Evolutionary conservation across 1,140 invertebrate genomes (phyloP).

Genomic region (Sitobion miscanthi): DNA sequence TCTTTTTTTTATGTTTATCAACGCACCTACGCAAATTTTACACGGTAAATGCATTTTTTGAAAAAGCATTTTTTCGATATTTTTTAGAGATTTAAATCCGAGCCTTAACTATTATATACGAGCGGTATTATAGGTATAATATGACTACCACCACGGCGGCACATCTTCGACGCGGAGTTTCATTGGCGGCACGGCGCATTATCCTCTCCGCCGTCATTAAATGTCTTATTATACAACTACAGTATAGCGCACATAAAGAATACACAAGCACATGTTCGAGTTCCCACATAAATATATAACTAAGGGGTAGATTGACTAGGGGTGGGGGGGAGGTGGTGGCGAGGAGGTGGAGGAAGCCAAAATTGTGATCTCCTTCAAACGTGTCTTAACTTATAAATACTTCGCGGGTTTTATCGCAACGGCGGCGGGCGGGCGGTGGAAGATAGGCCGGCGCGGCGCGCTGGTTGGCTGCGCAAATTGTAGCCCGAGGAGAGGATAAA

Average conservation of each 20-base stretch:
- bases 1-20: no score
- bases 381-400: conserved; percentile 54
- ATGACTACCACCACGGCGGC: not conserved
- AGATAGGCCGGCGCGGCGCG: not conserved
- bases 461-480: conserved; percentile 41
- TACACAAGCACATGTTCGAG: conserved; percentile 31
- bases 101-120: no score
- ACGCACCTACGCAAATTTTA: no score
- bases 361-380: conserved; percentile 31
- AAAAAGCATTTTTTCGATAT: no score
- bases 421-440: not conserved
- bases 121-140: not conserved
- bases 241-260: conserved; percentile 14
- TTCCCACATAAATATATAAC: not conserved
- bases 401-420: not conserved
- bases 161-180: not conserved
- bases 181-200: not conserved
- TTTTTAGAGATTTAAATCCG: no score
- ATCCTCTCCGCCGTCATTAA: not conserved
- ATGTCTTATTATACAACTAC: conserved; percentile 9
- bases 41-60: no score
- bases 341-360: not conserved
- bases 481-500: conserved; percentile 32
- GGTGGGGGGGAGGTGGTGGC: not conserved
- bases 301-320: not conserved